These are phyloP conservation scores for Paedocypris micromegethes DNA, from an alignment of 2,797 vertebrate species.

Conservation along the genomic window DNA sequence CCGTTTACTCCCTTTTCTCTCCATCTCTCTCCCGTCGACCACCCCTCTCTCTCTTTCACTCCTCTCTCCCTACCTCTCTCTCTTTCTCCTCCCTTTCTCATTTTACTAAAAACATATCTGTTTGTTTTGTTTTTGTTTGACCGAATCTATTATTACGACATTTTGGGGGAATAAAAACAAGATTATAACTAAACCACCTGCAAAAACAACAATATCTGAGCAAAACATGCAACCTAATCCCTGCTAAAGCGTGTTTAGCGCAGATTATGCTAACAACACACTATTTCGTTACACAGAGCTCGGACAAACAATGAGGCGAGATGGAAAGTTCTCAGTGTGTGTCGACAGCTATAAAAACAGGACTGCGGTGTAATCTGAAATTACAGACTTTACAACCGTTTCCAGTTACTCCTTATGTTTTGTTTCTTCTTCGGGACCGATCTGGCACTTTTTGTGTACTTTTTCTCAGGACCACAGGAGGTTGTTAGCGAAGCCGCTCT, in stretches of 20 bases:
- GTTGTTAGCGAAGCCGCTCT: background rate
- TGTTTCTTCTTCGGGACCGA: no score
- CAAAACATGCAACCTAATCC: conserved; percentile 1
- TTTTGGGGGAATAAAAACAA: background rate
- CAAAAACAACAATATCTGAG: background rate
- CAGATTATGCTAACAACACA: background rate
- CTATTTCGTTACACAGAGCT: background rate
- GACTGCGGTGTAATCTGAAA: conserved; percentile 6
- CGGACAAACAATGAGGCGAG: background rate
- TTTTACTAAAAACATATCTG: no score
- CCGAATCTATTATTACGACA: no score
- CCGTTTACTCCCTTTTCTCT: no score
- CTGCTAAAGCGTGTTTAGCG: background rate
- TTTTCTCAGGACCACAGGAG: background rate
- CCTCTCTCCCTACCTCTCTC: no score
- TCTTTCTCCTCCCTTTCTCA: no score
- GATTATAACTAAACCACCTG: background rate
- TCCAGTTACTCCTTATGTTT: background rate
- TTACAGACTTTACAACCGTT: background rate
- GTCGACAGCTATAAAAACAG: conserved; percentile 20
- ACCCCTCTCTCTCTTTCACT: no score
- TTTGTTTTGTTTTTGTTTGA: no score
- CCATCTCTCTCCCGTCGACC: no score
- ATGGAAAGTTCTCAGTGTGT: conserved; percentile 1
- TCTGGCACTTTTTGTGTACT: background rate